A percentile compares a stretch with the other conserved stretches of the same genome.
phyloP scores from a whole-genome alignment of 2,113 vertebrate genomes.

The Brachirus orientalis region DNA sequence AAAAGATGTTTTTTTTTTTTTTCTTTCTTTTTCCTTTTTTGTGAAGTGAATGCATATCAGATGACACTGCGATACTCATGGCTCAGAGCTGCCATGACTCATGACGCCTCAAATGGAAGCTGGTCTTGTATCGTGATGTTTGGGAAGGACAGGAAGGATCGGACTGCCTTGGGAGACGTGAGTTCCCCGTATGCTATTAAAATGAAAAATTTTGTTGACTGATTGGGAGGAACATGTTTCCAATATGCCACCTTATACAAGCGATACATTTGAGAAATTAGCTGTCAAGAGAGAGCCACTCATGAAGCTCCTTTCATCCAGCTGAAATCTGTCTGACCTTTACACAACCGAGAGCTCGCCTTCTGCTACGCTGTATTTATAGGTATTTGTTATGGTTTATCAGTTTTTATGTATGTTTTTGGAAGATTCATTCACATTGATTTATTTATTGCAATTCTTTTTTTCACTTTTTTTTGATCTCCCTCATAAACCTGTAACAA shows the following conservation, averaged over 20 bases:
- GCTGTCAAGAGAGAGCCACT: slow-evolving; percentile 57
- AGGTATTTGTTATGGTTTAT: slow-evolving; percentile 65
- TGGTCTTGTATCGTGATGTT: slow-evolving; percentile 33
- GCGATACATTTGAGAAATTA: slow-evolving; percentile 62
- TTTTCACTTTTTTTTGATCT: slow-evolving; percentile 29
- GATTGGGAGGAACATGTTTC: slow-evolving; percentile 56
- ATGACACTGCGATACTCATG: slow-evolving; percentile 41
- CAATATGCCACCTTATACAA: slow-evolving; percentile 65
- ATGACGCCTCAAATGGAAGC: slow-evolving; percentile 52
- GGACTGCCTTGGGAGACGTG: slow-evolving; percentile 34
- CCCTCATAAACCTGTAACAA: slow-evolving; percentile 37
- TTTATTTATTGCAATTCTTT: slow-evolving; percentile 50
- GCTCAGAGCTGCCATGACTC: slow-evolving; percentile 53
- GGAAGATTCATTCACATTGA: slow-evolving; percentile 71
- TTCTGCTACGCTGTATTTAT: slow-evolving; percentile 57
- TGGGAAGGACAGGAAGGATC: slow-evolving; percentile 38
- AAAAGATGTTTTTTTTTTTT: slow-evolving; percentile 72
- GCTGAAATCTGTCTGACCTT: slow-evolving; percentile 65
- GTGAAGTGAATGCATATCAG: slow-evolving; percentile 60
- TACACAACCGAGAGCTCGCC: slow-evolving; percentile 44
- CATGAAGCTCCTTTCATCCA: slow-evolving; percentile 49
- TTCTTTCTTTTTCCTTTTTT: too few species aligned
- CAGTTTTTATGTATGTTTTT: slow-evolving; percentile 60
- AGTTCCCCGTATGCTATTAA: slow-evolving; percentile 49
- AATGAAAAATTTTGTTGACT: slow-evolving; percentile 58